A percentile compares a stretch with the other conserved stretches of the same genome.
These are phyloP conservation scores for Pseudolaguvia tuberculata DNA, from an alignment of 2,113 vertebrate genomes.

Conservation along the genomic window DNA sequence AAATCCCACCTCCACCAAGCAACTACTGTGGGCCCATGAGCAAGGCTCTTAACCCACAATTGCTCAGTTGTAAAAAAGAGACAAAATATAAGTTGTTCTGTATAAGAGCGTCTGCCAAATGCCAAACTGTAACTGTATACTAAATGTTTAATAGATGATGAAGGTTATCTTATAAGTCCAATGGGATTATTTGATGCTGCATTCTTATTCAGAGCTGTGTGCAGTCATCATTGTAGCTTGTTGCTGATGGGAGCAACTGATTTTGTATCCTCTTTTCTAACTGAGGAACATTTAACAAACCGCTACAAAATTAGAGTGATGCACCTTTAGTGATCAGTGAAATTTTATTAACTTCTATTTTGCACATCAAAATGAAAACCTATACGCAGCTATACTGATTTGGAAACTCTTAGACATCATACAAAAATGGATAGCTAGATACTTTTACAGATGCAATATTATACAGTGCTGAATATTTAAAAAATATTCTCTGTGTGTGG, in stretches of 20 bases:
- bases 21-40: no score
- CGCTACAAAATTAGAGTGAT: neutral
- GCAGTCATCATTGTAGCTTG: neutral
- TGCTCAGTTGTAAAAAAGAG: no score
- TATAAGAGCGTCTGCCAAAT: no score
- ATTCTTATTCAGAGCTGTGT: neutral
- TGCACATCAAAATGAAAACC: neutral
- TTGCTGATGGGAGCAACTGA: neutral
- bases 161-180: neutral
- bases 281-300: neutral
- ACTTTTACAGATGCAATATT: neutral
- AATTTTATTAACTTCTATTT: neutral
- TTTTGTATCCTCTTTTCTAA: neutral
- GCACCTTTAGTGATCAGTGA: neutral
- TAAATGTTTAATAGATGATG: neutral
- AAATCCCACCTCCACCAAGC: no score
- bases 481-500: constrained; percentile 25
- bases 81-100: no score
- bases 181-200: neutral
- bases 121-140: no score
- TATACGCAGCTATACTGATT: neutral
- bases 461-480: constrained; percentile 6
- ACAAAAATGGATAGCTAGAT: neutral
- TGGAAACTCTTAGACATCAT: neutral
- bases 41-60: no score